Evolutionary conservation across 2,888 invertebrate species (phyloP).

Genomic region (Petrolisthes cinctipes): DNA sequence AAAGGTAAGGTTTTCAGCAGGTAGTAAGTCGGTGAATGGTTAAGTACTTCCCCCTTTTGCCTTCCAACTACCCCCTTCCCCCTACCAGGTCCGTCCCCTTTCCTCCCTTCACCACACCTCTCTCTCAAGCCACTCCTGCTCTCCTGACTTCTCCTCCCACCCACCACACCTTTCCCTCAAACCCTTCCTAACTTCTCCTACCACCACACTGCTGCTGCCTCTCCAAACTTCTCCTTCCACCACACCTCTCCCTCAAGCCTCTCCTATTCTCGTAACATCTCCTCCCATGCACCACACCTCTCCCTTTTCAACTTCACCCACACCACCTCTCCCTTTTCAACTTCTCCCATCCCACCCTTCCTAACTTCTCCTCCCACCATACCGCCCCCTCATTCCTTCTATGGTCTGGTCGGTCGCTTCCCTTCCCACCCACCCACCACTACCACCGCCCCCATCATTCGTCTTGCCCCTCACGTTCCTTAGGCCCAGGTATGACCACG

Average conservation of each 20-base stretch:
- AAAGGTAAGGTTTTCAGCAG: neutral
- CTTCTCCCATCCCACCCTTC: neutral
- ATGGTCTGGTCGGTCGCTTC: neutral
- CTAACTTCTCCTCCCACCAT: neutral
- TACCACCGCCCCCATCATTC: neutral
- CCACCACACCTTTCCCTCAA: neutral
- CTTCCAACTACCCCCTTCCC: neutral
- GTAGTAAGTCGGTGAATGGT: neutral
- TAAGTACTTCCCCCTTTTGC: neutral
- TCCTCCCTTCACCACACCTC: constrained; percentile 1
- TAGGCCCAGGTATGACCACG: constrained; percentile 12
- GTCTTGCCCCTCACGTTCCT: constrained; percentile 11
- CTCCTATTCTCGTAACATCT: too few species aligned
- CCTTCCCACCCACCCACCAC: neutral
- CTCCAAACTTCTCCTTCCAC: neutral
- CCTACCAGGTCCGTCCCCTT: neutral
- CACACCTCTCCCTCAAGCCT: neutral
- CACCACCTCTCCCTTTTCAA: neutral
- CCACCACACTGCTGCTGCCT: neutral
- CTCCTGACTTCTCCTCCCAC: neutral
- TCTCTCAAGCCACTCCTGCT: neutral
- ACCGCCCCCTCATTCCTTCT: neutral
- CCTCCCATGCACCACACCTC: neutral
- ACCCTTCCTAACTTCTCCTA: neutral
- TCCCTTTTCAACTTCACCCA: neutral